phyloP scores from a whole-genome alignment of 2,113 vertebrate genomes.

The Hirundichthys speculiger region DNA sequence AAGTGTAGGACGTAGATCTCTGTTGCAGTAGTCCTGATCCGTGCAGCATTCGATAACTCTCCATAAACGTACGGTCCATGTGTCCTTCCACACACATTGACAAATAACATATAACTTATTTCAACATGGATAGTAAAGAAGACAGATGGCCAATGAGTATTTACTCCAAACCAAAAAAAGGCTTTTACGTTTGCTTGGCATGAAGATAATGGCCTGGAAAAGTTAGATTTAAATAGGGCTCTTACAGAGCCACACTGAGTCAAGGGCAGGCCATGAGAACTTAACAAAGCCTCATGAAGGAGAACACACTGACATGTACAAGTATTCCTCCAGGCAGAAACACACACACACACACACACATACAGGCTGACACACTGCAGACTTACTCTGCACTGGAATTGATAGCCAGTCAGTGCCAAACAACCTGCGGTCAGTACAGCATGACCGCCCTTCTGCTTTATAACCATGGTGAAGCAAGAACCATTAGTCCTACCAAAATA shows the following conservation, averaged over 20 bases:
- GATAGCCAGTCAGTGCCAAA: conserved; percentile 88
- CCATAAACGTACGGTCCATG: conserved; percentile 85
- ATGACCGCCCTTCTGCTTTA: conserved; percentile 89
- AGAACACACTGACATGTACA: not conserved
- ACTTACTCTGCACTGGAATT: conserved; percentile 98
- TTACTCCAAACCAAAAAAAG: conserved; percentile 16
- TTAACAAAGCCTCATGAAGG: conserved; percentile 17
- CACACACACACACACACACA: not conserved
- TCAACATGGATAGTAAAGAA: not conserved
- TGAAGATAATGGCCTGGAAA: not conserved
- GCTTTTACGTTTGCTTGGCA: conserved; percentile 4
- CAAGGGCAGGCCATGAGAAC: conserved; percentile 27
- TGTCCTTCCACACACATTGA: conserved; percentile 81
- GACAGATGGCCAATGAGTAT: not conserved
- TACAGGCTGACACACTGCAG: too few species aligned
- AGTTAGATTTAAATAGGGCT: conserved; percentile 24
- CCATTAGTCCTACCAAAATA: conserved; percentile 88
- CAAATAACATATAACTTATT: not conserved
- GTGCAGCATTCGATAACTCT: conserved; percentile 92
- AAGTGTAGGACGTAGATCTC: conserved; percentile 89
- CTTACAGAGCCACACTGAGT: conserved; percentile 33
- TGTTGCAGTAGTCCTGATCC: conserved; percentile 92
- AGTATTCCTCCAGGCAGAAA: not conserved
- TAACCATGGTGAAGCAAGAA: conserved; percentile 96
- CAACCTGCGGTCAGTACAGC: conserved; percentile 90